A percentile compares a stretch with the other conserved stretches of the same genome.
These are phyloP conservation scores for Cyanoramphus novaezelandiae DNA, from an alignment of 2,113 vertebrate genomes.

Conservation along the genomic window DNA sequence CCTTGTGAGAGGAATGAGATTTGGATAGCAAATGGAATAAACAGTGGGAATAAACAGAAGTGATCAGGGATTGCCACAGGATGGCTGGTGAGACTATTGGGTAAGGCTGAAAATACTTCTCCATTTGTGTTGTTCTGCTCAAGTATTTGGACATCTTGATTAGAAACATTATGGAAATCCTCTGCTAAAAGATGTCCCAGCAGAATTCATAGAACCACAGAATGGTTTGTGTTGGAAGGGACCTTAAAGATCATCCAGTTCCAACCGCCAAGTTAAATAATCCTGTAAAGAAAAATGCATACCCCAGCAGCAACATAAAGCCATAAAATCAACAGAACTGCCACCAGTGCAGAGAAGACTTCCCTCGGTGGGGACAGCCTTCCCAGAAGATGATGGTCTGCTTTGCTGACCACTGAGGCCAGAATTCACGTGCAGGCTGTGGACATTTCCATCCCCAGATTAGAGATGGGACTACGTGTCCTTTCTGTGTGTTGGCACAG, in stretches of 20 bases:
- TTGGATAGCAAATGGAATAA: neutral
- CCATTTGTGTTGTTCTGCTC: neutral
- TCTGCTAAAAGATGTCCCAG: neutral
- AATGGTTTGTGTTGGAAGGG: neutral
- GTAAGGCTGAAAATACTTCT: neutral
- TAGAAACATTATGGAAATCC: neutral
- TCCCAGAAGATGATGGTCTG: neutral
- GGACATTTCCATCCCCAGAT: neutral
- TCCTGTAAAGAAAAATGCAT: neutral
- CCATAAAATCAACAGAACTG: neutral
- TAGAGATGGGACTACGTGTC: neutral
- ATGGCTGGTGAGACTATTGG: neutral
- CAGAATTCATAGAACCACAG: neutral
- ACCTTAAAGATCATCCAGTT: neutral
- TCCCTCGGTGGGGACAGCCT: accelerated
- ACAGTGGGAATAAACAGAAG: neutral
- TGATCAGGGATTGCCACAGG: neutral
- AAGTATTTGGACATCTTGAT: neutral
- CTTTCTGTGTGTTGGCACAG: neutral
- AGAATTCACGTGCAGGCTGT: neutral
- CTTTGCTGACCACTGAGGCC: neutral
- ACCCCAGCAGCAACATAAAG: neutral
- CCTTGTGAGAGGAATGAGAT: neutral
- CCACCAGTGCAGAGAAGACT: neutral
- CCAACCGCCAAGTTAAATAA: neutral